A percentile compares a stretch with the other conserved stretches of the same genome.
Conservation (phyloP, 2,797 vertebrate genomes). For the Dicrostonyx torquatus region DNA sequence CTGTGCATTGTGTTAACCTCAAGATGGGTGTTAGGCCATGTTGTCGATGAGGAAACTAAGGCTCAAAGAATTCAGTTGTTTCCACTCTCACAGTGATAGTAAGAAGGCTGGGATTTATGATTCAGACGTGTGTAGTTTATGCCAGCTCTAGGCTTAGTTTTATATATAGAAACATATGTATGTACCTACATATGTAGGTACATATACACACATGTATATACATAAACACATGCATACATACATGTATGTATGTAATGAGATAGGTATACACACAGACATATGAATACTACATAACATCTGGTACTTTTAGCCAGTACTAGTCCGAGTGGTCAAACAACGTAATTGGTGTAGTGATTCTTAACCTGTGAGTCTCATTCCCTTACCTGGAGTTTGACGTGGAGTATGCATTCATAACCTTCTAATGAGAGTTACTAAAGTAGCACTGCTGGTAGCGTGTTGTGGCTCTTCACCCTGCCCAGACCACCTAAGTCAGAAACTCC, state of each 20-base stretch:
- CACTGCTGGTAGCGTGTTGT: background rate
- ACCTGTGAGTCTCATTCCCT: constrained; percentile 32
- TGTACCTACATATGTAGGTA: background rate
- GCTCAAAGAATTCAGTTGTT: constrained; percentile 54
- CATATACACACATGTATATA: background rate
- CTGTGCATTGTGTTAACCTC: constrained; percentile 53
- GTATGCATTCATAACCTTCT: background rate
- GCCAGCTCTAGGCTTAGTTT: constrained; percentile 14
- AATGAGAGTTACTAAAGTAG: background rate
- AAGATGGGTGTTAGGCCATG: constrained; percentile 34
- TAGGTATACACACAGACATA: background rate
- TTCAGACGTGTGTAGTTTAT: background rate
- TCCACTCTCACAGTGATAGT: constrained; percentile 48
- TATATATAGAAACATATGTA: background rate
- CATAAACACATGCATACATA: background rate
- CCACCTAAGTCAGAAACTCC: background rate
- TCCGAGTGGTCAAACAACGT: constrained; percentile 17
- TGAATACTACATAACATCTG: background rate
- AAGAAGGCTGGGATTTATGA: constrained; percentile 44
- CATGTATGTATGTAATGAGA: background rate
- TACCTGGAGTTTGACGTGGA: constrained; percentile 4
- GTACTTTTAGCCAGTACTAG: constrained; percentile 37
- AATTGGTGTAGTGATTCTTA: constrained; percentile 40
- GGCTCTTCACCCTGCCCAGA: background rate
- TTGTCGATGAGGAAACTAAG: constrained; percentile 61